Base-by-base conservation (phyloP, 2,888 invertebrate species). In the Troides helena region DNA sequence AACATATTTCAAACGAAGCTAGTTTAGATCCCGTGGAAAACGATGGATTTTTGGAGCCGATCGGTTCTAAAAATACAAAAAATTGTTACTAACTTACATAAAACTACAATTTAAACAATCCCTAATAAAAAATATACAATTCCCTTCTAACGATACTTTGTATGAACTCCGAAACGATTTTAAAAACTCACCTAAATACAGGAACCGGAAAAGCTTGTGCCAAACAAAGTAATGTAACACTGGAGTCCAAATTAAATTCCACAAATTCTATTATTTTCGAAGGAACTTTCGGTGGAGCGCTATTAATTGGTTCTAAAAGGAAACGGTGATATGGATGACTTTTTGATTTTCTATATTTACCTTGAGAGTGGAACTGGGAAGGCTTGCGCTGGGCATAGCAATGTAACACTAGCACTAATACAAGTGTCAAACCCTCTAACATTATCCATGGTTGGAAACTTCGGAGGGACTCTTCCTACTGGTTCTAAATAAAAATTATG, bases 401-500 rank as follows among this genome's bases (percentile, higher is more conserved):
- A 85, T 85, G 93, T 94, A 84, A 93, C 90, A 88, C 92, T 94
- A 92, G 90, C 92, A 80, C 88, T 93, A 83, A 90, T 78, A 75
- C 81, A 76, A 74, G 90, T 85, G 83, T 85, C 89, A 82, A 94
- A 93, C 74, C 93, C 93, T 85, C 93, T 94, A 86, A 92, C 89
- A 80, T 93, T 94, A 91, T 96, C 95, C 91, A 94, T 88, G 66
- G 95, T 94, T 71, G 96, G 95, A 85, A 96, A 95, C 93, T 96
- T 96, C 76, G 95, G 95, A 74, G 93, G 88, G 70, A 94, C 93
- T 86, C 93, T 91, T 82, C 94, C 94, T 82, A 94, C 93, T 23
- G 94, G 94, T 79, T 94, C 94, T 94, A 67, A 14, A 71, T 62
- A 86, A 76, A 87, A 78, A 85, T 77, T 80, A 80, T 50, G 79